phyloP scores from a whole-genome alignment of 2,113 vertebrate species.

The Misgurnus mizolepis region DNA sequence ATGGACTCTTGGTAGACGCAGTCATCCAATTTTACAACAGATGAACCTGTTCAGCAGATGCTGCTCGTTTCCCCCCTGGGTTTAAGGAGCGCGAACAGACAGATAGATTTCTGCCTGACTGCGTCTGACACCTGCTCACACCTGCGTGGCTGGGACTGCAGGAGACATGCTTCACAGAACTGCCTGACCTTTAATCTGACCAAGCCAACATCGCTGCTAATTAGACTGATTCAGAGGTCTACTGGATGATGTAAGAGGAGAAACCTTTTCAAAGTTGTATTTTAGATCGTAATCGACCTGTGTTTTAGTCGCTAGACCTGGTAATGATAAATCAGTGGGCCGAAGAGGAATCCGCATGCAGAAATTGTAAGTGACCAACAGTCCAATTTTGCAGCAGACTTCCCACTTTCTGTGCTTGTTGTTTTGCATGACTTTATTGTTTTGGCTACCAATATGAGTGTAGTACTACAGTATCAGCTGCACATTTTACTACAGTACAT shows the following conservation, averaged over 20 bases:
- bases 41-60: conserved; percentile 50
- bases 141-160: conserved; percentile 55
- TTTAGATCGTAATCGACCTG: background rate
- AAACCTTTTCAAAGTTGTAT: conserved; percentile 16
- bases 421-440: too few species aligned
- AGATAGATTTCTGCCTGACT: conserved; percentile 62
- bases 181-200: conserved; percentile 62
- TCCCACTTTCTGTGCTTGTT: too few species aligned
- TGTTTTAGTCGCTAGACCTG: background rate
- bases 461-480: too few species aligned
- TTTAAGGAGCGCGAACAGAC: conserved; percentile 56
- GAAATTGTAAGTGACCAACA: too few species aligned
- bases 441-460: too few species aligned
- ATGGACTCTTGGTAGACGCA: conserved; percentile 18
- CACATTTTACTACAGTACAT: too few species aligned
- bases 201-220: conserved; percentile 63
- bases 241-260: conserved; percentile 14
- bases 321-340: too few species aligned
- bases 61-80: conserved; percentile 44
- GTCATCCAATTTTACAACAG: conserved; percentile 45
- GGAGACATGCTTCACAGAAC: conserved; percentile 60
- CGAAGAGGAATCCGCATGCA: too few species aligned
- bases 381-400: too few species aligned
- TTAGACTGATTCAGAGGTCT: conserved; percentile 36
- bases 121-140: conserved; percentile 61